A percentile compares a stretch with the other conserved stretches of the same genome.
phyloP scores from a whole-genome alignment of 2,888 invertebrate species.

The Galeopsomyia nigrocyanea region DNA sequence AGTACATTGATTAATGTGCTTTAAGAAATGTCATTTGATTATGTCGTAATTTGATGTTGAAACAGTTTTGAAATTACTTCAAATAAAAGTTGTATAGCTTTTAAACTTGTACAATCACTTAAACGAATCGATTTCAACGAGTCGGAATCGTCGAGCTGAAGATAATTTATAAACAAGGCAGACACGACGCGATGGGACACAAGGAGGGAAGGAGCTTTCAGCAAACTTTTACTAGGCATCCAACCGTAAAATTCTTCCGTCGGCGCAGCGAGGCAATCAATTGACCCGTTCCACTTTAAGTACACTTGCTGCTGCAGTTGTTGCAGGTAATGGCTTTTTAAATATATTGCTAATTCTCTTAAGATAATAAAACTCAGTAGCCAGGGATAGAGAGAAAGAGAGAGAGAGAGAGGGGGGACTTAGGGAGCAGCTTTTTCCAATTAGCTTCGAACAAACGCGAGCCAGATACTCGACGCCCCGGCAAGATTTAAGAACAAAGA shows the following conservation, averaged over 20 bases:
- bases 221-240: constrained; percentile 34
- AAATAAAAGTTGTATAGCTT: no score
- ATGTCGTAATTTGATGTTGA: no score
- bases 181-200: neutral
- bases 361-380: constrained; percentile 46
- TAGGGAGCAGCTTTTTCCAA: constrained; percentile 61
- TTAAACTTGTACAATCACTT: no score
- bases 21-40: no score
- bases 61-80: no score
- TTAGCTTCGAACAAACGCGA: constrained; percentile 65
- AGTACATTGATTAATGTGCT: no score
- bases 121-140: no score
- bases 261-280: constrained; percentile 16
- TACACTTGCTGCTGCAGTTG: constrained; percentile 16
- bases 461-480: constrained; percentile 33
- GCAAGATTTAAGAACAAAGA: constrained; percentile 36
- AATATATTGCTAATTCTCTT: constrained; percentile 43
- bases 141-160: neutral
- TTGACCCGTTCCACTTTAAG: constrained; percentile 20
- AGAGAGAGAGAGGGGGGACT: no score
- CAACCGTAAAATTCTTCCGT: constrained; percentile 23
- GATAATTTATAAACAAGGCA: constrained; percentile 28
- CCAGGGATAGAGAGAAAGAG: constrained; percentile 43
- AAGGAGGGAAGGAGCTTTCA: neutral
- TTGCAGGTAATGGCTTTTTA: constrained; percentile 38